Base-by-base conservation (phyloP, 2,797 vertebrate species). In the Pogonophryne albipinna region DNA sequence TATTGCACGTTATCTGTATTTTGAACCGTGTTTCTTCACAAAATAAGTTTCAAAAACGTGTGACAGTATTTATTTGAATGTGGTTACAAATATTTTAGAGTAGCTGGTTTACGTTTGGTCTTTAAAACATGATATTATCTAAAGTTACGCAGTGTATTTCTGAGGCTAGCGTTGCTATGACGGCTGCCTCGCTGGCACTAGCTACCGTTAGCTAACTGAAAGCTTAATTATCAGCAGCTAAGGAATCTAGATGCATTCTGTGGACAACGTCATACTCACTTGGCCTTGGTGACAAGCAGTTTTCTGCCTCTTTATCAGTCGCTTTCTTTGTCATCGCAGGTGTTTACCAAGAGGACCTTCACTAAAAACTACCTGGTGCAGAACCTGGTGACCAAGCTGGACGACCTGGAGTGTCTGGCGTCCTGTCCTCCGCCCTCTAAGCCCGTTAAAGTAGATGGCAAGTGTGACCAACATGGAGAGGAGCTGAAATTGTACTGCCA, bases 321-420 rank as follows among this genome's bases (percentile, higher is more conserved):
- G 13, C 1, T 56, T 41, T 71, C 7, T 70, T 76, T 76, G 12
- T 71, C 72, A 31, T 38, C 49, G 11, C 71, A 96, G 95, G 93
- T 95, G 65, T 96, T 96, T 74, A 92, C 80, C 67, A 95, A 95
- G 80, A 94, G 93, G 87, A 93, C 83, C 27, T 94, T 95, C 80
- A 96, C 95, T 4, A 95, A 95, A 80, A 96, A 96, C 84, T 96
- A 95, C 87, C 76, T 95, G 76, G 95, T 95, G n/a, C 94, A 95
- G 83, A 96, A 95, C 84, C 87, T 96, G n/a, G 95, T 96, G 79
- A 92, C 91, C 61, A 95, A 94, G 71, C 79, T 96, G 85, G 93
- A 94, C 10, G 91, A 94, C 5, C 81, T 95, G 72, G 93, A 95
- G 2, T 91, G 88, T 59, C 80, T 95, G 82, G 91, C 92, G 1